Evolutionary conservation across 2,888 invertebrate genomes (phyloP), one percentile per base, ranked within the genome.

Genomic region (Pherbina coryleti): DNA sequence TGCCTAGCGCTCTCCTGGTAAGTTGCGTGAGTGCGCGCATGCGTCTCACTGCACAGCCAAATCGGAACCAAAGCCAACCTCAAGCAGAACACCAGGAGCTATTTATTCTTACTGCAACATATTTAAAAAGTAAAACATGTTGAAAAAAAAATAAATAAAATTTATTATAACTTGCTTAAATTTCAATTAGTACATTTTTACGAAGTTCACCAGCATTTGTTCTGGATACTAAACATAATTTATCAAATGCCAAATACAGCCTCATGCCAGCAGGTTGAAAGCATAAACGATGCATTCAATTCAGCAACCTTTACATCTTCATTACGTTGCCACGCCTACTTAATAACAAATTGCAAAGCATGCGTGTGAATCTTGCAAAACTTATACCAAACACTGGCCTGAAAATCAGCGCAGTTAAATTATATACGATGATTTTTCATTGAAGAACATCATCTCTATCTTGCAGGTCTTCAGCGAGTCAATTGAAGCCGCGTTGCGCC

Each of bases 351-450:
- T 79, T 80, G 79, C 78, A 75, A 17, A 51, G 78, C 72, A 82
- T 81, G 79, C 81, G 81, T 82, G 81, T 78, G 79, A 82, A 81
- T 79, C 78, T 79, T 67, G 17, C 75, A 76, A 75, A 55, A 72
- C 37, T 14, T 44, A 44, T 44, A n/a, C 49, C 53, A 53, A 70
- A 31, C 49, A 53, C 76, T 14, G 34, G 66, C 66, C 62, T 31
- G 51, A 19, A 25, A 9, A 75, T 22, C 53, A 51, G 37, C 28
- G 57, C 66, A 51, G 66, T 76, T 31, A 66, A 49, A 57, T 25
- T 53, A 74, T 77, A 51, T 49, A 73, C 28, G 53, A 73, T 44
- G 22, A 44, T 57, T 25, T 66, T 22, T 28, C 69, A 69, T 44
- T 69, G 69, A 67, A 66, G 25, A 71, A 31, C 22, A 8, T 22